Conservation (phyloP, 2,797 vertebrate genomes). For the Microctenopoma stevenorrisi region DNA sequence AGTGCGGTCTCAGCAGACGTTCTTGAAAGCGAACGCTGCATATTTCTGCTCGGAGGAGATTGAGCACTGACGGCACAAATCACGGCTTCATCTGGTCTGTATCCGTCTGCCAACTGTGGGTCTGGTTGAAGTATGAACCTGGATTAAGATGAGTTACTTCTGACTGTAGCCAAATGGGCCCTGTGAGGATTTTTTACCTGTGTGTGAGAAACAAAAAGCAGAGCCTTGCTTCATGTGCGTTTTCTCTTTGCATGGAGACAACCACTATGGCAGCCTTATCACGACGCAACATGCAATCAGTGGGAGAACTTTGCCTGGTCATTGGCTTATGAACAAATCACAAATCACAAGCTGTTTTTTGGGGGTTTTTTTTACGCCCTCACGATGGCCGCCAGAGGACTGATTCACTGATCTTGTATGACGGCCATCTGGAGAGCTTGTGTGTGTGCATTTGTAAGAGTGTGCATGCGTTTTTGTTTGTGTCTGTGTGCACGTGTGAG, state of each 20-base stretch:
- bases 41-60: conserved; percentile 56
- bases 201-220: conserved; percentile 41
- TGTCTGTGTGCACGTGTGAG: conserved; percentile 15
- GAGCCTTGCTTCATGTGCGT: conserved; percentile 49
- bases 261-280: conserved; percentile 76
- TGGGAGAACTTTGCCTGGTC: conserved; percentile 69
- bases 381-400: conserved; percentile 70
- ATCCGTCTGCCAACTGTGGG: conserved; percentile 52
- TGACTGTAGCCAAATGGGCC: conserved; percentile 49
- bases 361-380: conserved; percentile 34
- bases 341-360: conserved; percentile 73
- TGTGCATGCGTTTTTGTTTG: conserved; percentile 12
- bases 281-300: conserved; percentile 62
- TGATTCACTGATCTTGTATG: conserved; percentile 68
- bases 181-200: conserved; percentile 62
- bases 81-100: conserved; percentile 61
- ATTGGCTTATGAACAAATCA: conserved; percentile 71
- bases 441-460: conserved; percentile 21
- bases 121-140: conserved; percentile 66
- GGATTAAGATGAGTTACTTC: conserved; percentile 68
- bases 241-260: conserved; percentile 54
- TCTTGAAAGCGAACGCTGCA: conserved; percentile 44
- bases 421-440: conserved; percentile 76
- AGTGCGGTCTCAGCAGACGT: conserved; percentile 59
- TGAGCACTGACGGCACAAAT: conserved; percentile 50